Percentiles rank a stretch among this genome's conserved stretches.
phyloP scores from a whole-genome alignment of 2,888 invertebrate species.

The Campopleginae sp. region DNA sequence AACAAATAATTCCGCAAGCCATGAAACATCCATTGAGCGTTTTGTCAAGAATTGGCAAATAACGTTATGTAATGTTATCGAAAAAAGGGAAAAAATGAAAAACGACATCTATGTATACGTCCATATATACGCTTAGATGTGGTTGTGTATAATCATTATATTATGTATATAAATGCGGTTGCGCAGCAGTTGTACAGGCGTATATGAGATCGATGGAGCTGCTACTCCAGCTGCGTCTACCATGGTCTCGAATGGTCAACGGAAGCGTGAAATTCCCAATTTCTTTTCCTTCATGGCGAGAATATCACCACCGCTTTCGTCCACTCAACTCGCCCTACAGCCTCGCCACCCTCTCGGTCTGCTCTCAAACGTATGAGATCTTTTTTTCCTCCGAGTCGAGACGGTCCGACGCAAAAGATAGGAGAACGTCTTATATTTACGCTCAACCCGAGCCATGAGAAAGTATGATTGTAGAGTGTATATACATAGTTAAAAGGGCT shows the following conservation, averaged over 20 bases:
- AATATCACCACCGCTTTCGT: slow-evolving; percentile 71
- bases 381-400: slow-evolving; percentile 38
- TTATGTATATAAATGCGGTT: slow-evolving; percentile 41
- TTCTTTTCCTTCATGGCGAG: slow-evolving; percentile 78
- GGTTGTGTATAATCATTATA: background rate
- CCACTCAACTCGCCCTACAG: slow-evolving; percentile 60
- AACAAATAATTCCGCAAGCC: too few relatives aligned
- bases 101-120: too few relatives aligned
- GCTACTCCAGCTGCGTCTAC: slow-evolving; percentile 51
- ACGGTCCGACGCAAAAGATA: slow-evolving; percentile 27
- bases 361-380: slow-evolving; percentile 39
- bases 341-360: slow-evolving; percentile 36
- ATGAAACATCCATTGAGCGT: too few relatives aligned
- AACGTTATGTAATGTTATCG: too few relatives aligned
- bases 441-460: slow-evolving; percentile 5
- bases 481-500: slow-evolving; percentile 11
- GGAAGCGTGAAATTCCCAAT: slow-evolving; percentile 83
- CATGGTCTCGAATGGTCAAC: slow-evolving; percentile 77
- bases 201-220: slow-evolving; percentile 52
- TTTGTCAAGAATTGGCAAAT: too few relatives aligned
- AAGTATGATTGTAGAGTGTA: slow-evolving; percentile 32
- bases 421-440: slow-evolving; percentile 36
- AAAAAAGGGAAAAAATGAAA: slow-evolving; percentile 20
- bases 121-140: background rate
- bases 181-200: slow-evolving; percentile 48